These are phyloP conservation scores for Trididemnum miniatum DNA, from an alignment of 23 tunicate genomes.

Conservation along the genomic window DNA sequence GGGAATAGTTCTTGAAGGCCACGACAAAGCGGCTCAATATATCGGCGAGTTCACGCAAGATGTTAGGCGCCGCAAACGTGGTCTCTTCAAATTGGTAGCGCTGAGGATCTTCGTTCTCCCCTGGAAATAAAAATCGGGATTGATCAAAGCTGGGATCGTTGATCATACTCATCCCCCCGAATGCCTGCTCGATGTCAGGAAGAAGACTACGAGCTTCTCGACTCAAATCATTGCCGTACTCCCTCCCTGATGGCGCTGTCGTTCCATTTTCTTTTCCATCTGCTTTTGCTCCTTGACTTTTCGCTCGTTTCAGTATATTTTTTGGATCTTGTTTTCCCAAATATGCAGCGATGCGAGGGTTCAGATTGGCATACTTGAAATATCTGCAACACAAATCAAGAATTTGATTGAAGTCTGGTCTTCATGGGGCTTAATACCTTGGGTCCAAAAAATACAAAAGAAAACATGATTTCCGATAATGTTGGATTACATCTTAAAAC, in stretches of 20 bases:
- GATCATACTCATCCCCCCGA: conserved; percentile 31
- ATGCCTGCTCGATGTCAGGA: conserved; percentile 68
- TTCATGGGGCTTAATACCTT: too few relatives aligned
- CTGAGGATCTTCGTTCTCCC: conserved; percentile 83
- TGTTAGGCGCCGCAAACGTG: conserved; percentile 90
- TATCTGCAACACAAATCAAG: conserved; percentile 47
- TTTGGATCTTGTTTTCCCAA: conserved; percentile 93
- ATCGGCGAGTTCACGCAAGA: conserved; percentile 77
- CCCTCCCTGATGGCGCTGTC: conserved; percentile 32
- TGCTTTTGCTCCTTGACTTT: conserved; percentile 40
- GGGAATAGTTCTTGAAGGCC: conserved; percentile 52
- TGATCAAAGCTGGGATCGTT: conserved; percentile 55
- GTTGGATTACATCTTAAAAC: too few relatives aligned
- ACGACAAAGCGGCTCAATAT: conserved; percentile 44
- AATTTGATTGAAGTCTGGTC: too few relatives aligned
- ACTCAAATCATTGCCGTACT: conserved; percentile 63
- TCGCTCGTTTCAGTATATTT: conserved; percentile 56
- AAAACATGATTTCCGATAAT: too few relatives aligned
- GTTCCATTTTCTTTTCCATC: conserved; percentile 66
- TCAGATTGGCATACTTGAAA: conserved; percentile 93
- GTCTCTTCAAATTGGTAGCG: conserved; percentile 91
- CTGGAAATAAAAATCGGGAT: conserved; percentile 44
- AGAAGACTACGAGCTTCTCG: conserved; percentile 64
- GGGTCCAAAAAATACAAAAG: too few relatives aligned
- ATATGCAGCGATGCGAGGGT: conserved; percentile 87